Evolutionary conservation across 1,140 invertebrate genomes (phyloP), one percentile per base, ranked within the genome.

Genomic region (Marisa cornuarietis): DNA sequence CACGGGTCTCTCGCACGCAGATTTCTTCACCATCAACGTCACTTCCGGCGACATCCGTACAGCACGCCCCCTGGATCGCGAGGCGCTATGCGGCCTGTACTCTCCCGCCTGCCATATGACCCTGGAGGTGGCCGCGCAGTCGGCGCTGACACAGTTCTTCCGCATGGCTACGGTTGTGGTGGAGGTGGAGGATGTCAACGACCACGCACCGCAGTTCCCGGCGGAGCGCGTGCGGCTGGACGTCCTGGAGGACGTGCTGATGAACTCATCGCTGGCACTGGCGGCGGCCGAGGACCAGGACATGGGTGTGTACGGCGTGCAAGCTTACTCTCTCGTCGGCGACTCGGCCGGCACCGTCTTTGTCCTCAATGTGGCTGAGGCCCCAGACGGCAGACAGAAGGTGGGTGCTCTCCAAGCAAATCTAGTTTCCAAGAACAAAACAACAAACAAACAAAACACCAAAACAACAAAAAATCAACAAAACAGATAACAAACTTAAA

Each of bases 201-300:
- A 98, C 89, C 96, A 98, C 88, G 93, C 94, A 73, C 97, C 96
- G 0, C 91, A 94, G 16, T 97, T 98, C 89, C 93, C 94, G 24
- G 66, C 71, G 18, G 77, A 82, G n/a, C 63, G n/a, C n/a, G 82
- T 66, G 18, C 69, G 58, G 8, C 31, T 84, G n/a, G 79, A 83
- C 75, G 74, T 86, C 61, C 84, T 84, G 7, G 85, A 86, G 76
- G 62, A 82, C 26, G 84, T 79, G 9, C 76, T 80, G 61, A 52
- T 84, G 16, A 79, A 78, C 9, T 83, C 83, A 1, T 82, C 83
- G 4, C 66, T 81, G 26, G 72, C 83, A 3, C 62, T 86, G 51
- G 80, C 62, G 22, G 84, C 83, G 0, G 85, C 85, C 65, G 79
- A 80, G 8, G 85, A 86, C 63, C 63, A 69, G 11, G 85, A 86